A percentile compares a stretch with the other conserved stretches of the same genome.
phyloP scores from a whole-genome alignment of 2,888 invertebrate genomes.

The Dasysyrphus tricinctus region DNA sequence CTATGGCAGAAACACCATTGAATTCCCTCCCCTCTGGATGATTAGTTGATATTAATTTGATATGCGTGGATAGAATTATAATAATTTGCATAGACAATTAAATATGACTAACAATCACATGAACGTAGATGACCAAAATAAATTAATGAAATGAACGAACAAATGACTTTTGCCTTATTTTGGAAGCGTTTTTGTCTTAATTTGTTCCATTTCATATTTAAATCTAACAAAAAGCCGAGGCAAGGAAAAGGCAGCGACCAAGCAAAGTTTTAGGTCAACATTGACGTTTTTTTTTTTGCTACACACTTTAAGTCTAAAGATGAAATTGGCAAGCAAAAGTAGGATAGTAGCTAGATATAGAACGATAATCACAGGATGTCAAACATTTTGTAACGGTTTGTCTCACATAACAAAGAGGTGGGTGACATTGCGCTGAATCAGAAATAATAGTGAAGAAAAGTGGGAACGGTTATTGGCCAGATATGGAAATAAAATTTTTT shows the following conservation, averaged over 20 bases:
- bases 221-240: neutral
- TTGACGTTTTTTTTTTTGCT: neutral
- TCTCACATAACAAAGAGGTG: neutral
- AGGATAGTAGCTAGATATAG: neutral
- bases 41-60: constrained; percentile 69
- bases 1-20: neutral
- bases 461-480: constrained; percentile 26
- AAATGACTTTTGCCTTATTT: constrained; percentile 3
- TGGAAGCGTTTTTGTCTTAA: constrained; percentile 63
- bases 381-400: constrained; percentile 39
- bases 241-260: neutral
- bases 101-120: constrained; percentile 47
- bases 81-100: constrained; percentile 68
- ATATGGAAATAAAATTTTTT: constrained; percentile 20
- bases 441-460: neutral
- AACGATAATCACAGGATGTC: constrained; percentile 16
- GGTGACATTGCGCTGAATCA: constrained; percentile 17
- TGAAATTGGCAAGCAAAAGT: constrained; percentile 13
- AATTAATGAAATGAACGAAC: neutral
- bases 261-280: constrained; percentile 1
- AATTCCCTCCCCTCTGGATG: constrained; percentile 13
- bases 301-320: neutral
- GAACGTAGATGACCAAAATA: neutral
- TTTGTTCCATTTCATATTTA: constrained; percentile 56
- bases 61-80: constrained; percentile 68